Percentiles rank a stretch among this genome's conserved stretches.
phyloP scores from a whole-genome alignment of 2,113 vertebrate species.

The Nycticebus coucang region DNA sequence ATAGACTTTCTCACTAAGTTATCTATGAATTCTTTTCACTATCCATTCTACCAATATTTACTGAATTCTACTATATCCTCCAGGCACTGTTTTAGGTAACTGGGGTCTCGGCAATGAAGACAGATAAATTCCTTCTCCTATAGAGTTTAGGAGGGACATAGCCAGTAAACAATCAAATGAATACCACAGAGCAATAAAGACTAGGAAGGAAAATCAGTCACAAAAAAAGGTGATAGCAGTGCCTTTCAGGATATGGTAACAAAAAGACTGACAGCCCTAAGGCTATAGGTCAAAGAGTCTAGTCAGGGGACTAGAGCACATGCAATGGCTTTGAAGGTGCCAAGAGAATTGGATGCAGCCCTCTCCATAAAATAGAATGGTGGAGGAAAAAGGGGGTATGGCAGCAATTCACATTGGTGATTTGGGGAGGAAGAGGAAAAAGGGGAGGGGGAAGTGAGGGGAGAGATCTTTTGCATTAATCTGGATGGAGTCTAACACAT shows the following conservation, averaged over 20 bases:
- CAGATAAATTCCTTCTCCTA: not conserved
- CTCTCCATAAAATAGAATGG: not conserved
- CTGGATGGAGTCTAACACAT: no score
- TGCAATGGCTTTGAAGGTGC: not conserved
- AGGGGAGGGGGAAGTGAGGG: no score
- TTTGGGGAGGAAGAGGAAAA: no score
- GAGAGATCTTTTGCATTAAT: no score
- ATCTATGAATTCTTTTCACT: not conserved
- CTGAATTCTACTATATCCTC: not conserved
- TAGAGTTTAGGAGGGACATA: not conserved
- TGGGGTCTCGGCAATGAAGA: not conserved
- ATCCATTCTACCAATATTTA: not conserved
- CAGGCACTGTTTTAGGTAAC: not conserved
- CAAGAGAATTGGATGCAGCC: not conserved
- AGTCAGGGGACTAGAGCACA: not conserved
- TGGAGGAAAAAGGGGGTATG: rapidly evolving
- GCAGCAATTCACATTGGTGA: not conserved
- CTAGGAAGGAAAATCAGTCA: not conserved
- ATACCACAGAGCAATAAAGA: not conserved
- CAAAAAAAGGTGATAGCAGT: not conserved
- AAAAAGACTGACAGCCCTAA: not conserved
- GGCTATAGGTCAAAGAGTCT: not conserved
- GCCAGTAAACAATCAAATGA: not conserved
- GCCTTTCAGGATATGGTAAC: no score
- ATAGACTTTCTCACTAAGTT: not conserved